These are phyloP conservation scores for Atethmia centrago DNA, from an alignment of 2,888 invertebrate species.

Conservation along the genomic window DNA sequence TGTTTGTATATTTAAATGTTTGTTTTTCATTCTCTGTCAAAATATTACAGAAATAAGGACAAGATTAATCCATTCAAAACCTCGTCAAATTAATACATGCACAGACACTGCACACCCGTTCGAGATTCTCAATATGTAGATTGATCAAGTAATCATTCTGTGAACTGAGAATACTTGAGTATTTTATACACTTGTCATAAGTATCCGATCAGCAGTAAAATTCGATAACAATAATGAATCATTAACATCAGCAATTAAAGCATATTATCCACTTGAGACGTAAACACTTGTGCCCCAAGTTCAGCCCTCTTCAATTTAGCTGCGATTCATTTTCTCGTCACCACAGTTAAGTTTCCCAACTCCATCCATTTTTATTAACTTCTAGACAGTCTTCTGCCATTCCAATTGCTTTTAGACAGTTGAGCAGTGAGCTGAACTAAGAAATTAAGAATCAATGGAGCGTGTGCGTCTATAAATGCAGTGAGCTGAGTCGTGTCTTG, in stretches of 20 bases:
- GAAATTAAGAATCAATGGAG: conserved; percentile 24
- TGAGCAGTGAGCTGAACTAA: conserved; percentile 1
- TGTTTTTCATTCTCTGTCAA: background rate
- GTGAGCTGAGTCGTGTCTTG: conserved; percentile 12
- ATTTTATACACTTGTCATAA: conserved; percentile 8
- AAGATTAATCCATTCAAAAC: too few relatives aligned
- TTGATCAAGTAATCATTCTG: conserved; percentile 4
- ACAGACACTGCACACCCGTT: background rate
- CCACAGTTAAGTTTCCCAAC: background rate
- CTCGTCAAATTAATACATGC: background rate
- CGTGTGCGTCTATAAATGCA: conserved; percentile 20
- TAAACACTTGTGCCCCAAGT: conserved; percentile 3
- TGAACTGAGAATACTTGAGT: conserved; percentile 1
- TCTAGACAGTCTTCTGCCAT: background rate
- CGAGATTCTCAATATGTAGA: background rate
- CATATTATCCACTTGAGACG: conserved; percentile 10
- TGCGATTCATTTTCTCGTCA: background rate
- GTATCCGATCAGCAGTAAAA: conserved; percentile 6
- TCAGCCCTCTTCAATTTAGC: background rate
- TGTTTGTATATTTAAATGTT: background rate
- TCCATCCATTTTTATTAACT: background rate
- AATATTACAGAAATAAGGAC: background rate
- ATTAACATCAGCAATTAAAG: conserved; percentile 35
- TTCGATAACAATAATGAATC: conserved; percentile 15
- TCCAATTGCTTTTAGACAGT: conserved; percentile 9